Percentiles rank a stretch among this genome's conserved stretches.
phyloP scores from a whole-genome alignment of 1,140 invertebrate genomes.

The Drosophila cardini region DNA sequence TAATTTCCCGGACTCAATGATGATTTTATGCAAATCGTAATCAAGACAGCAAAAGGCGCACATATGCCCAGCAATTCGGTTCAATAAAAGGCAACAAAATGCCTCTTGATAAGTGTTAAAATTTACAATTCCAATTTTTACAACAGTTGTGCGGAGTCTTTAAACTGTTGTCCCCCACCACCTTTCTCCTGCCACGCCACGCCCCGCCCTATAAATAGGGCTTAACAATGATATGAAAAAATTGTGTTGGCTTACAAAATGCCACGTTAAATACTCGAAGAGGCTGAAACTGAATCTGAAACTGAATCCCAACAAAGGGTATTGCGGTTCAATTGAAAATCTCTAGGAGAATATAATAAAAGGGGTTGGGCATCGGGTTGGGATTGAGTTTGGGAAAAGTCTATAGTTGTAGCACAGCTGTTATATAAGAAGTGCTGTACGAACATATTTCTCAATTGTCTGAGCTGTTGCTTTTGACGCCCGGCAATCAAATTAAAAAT shows the following conservation, averaged over 20 bases:
- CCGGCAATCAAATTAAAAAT: conserved; percentile 69
- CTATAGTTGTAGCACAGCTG: conserved; percentile 53
- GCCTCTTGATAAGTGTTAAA: conserved; percentile 73
- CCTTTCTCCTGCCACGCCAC: no score
- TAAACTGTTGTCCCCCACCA: conserved; percentile 19
- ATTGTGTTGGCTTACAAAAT: conserved; percentile 45
- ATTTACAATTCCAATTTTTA: conserved; percentile 82
- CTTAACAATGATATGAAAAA: conserved; percentile 62
- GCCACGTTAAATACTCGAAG: conserved; percentile 28
- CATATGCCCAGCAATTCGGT: conserved; percentile 71
- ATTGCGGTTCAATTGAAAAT: conserved; percentile 39
- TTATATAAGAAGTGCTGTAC: not conserved
- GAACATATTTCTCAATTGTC: conserved; percentile 66
- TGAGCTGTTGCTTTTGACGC: conserved; percentile 72
- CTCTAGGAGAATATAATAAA: not conserved
- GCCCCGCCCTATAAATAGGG: conserved; percentile 24
- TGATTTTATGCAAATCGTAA: conserved; percentile 80
- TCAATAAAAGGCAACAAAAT: conserved; percentile 77
- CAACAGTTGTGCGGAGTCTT: conserved; percentile 66
- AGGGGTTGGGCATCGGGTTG: conserved; percentile 6
- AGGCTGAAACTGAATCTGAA: not conserved
- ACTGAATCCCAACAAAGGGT: conserved; percentile 34
- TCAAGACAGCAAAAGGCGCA: conserved; percentile 60
- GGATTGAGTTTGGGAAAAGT: conserved; percentile 25
- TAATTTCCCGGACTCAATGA: conserved; percentile 69